Conservation (phyloP, 2,797 vertebrate genomes). For the Anolis apletophallus region DNA sequence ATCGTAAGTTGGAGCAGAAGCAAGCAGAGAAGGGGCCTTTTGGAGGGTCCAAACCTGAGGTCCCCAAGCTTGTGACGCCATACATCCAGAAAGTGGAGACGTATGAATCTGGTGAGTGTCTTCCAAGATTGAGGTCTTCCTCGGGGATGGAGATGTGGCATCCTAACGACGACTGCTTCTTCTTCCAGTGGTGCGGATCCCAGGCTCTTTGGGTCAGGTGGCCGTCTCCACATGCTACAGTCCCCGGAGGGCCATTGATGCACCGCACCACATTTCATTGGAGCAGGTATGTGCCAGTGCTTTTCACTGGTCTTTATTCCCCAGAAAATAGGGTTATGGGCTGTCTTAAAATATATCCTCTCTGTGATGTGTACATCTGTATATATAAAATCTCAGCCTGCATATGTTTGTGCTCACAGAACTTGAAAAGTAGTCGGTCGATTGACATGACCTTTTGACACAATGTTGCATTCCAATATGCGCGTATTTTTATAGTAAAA, state of each 20-base stretch:
- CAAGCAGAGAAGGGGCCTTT: conserved; percentile 86
- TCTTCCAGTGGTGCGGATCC: conserved; percentile 89
- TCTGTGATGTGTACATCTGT: background rate
- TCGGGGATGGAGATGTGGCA: accelerated
- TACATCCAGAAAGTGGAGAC: conserved; percentile 90
- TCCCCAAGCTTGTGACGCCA: conserved; percentile 90
- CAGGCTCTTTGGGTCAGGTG: conserved; percentile 95
- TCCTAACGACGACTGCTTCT: background rate
- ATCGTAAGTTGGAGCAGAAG: conserved; percentile 86
- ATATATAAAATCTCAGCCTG: too few relatives aligned
- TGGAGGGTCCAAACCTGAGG: conserved; percentile 83
- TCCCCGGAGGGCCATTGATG: conserved; percentile 92
- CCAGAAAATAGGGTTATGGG: too few relatives aligned
- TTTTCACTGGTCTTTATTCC: background rate
- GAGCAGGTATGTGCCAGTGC: conserved; percentile 75
- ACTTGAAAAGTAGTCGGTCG: too few relatives aligned
- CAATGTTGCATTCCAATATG: too few relatives aligned
- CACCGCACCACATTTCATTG: conserved; percentile 81
- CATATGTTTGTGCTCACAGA: too few relatives aligned
- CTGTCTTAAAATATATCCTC: background rate
- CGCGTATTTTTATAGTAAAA: too few relatives aligned
- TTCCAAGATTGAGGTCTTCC: background rate
- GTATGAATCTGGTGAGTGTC: conserved; percentile 86
- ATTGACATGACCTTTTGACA: too few relatives aligned
- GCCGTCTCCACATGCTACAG: conserved; percentile 95